Conservation (phyloP, 2,113 vertebrate species). For the Larimichthys polyactis region DNA sequence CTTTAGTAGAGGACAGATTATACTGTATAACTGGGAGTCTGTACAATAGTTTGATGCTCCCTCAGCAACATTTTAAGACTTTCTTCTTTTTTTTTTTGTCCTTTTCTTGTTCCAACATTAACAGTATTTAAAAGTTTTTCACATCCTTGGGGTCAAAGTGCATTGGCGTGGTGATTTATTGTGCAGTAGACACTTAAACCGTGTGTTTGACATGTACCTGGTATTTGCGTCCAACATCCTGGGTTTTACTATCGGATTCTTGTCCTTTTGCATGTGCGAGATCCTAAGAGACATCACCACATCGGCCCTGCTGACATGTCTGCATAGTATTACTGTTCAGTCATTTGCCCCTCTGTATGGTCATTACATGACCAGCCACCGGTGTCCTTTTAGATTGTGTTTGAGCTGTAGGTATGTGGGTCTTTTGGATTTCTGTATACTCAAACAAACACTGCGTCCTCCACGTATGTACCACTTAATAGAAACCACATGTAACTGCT, state of each 20-base stretch:
- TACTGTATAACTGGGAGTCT: constrained; percentile 54
- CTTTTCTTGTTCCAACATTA: constrained; percentile 60
- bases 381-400: background rate
- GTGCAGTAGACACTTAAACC: constrained; percentile 66
- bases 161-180: constrained; percentile 51
- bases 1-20: constrained; percentile 54
- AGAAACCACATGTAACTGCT: constrained; percentile 7
- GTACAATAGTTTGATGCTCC: constrained; percentile 49
- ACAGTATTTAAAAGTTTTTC: constrained; percentile 69
- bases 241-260: constrained; percentile 19
- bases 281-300: constrained; percentile 29
- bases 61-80: constrained; percentile 75
- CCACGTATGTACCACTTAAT: background rate
- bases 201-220: constrained; percentile 35
- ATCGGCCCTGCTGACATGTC: constrained; percentile 35
- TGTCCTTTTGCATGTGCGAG: constrained; percentile 30
- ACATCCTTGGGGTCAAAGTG: constrained; percentile 42
- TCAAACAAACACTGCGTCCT: background rate
- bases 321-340: constrained; percentile 53
- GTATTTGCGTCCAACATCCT: constrained; percentile 38
- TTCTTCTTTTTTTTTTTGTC: constrained; percentile 44
- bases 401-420: constrained; percentile 3
- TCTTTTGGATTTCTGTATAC: background rate
- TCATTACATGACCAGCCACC: background rate
- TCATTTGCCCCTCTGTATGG: constrained; percentile 35